Percentiles rank a stretch among this genome's conserved stretches.
These are phyloP conservation scores for Corythornis cristatus DNA, from an alignment of 2,113 vertebrate species.

Conservation along the genomic window DNA sequence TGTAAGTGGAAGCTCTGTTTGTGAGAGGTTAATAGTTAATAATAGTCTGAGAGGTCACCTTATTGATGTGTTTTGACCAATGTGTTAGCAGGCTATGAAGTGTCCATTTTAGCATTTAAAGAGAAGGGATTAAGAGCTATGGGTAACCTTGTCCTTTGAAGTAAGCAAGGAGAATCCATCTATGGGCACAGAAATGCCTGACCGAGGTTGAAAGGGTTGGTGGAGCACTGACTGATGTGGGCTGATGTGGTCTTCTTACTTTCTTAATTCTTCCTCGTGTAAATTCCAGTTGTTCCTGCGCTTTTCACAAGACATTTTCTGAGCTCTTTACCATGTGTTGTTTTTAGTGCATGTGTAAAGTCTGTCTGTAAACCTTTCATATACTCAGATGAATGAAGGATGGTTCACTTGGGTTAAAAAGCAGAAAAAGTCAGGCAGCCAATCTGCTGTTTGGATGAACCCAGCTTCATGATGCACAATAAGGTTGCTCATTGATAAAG, in stretches of 20 bases:
- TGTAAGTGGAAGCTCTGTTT: not conserved
- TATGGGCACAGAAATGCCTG: not conserved
- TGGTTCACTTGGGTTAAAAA: not conserved
- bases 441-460: constrained; percentile 27
- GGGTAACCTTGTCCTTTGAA: not conserved
- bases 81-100: not conserved
- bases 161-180: not conserved
- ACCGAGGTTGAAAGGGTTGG: not conserved
- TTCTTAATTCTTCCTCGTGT: not conserved
- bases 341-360: not conserved
- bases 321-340: not conserved
- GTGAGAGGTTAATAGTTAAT: not conserved
- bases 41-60: not conserved
- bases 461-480: constrained; percentile 29
- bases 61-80: not conserved
- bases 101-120: not conserved
- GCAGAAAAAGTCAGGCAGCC: not conserved
- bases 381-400: not conserved
- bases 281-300: not conserved
- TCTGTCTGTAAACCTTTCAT: not conserved
- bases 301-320: not conserved
- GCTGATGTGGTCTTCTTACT: not conserved
- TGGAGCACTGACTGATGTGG: not conserved
- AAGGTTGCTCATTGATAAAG: constrained; percentile 29
- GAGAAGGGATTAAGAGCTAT: not conserved